These are phyloP conservation scores for Vollenhovia emeryi DNA, from an alignment of 1,140 invertebrate genomes.

Conservation along the genomic window DNA sequence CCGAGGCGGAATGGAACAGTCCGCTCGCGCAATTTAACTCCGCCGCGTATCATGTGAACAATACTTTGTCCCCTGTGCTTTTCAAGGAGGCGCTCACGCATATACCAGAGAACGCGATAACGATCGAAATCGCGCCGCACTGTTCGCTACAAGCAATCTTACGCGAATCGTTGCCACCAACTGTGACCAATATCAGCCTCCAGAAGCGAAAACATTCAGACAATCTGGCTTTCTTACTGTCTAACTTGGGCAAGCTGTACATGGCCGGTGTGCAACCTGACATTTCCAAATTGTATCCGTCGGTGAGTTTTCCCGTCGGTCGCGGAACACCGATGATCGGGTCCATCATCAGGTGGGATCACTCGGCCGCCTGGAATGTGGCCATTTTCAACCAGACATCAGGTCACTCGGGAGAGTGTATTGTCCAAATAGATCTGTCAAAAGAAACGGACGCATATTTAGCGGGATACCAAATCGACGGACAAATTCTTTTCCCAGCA, in stretches of 20 bases:
- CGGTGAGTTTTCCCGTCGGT: conserved; percentile 94
- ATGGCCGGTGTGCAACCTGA: conserved; percentile 92
- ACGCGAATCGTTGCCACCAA: conserved; percentile 90
- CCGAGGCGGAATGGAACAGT: conserved; percentile 92
- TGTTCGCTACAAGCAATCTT: conserved; percentile 95
- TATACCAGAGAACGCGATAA: conserved; percentile 94
- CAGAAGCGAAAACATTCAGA: conserved; percentile 90
- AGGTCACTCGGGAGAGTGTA: conserved; percentile 89
- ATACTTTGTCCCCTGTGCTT: conserved; percentile 94
- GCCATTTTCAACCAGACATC: conserved; percentile 88
- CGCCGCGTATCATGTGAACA: conserved; percentile 98
- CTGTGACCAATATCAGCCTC: conserved; percentile 90
- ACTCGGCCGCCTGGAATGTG: conserved; percentile 92
- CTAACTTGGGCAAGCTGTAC: conserved; percentile 93
- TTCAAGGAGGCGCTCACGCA: conserved; percentile 94
- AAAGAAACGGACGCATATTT: conserved; percentile 92
- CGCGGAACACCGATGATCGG: conserved; percentile 95
- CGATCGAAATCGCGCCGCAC: conserved; percentile 97
- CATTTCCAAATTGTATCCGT: conserved; percentile 90
- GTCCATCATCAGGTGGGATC: conserved; percentile 96
- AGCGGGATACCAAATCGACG: conserved; percentile 96
- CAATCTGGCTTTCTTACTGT: conserved; percentile 90
- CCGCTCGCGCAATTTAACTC: conserved; percentile 93
- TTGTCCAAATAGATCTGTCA: conserved; percentile 92
- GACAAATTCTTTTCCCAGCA: conserved; percentile 96